Evolutionary conservation across 1,140 invertebrate species (phyloP), one percentile per base, ranked within the genome.

Genomic region (Leptoteleia sp.): DNA sequence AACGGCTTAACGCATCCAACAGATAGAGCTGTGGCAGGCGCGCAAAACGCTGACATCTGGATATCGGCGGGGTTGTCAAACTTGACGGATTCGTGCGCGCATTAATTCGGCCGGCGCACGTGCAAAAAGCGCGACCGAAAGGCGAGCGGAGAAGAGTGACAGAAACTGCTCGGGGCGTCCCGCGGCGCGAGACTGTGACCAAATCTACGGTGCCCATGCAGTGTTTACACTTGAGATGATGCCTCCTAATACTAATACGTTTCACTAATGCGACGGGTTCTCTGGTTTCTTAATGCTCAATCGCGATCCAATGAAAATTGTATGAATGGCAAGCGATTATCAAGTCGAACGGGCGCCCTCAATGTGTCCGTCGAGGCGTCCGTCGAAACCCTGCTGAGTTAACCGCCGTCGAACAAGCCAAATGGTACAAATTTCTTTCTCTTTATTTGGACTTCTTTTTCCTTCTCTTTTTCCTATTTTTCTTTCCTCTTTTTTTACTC

Each of bases 221-320:
- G 88, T 89, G 88, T 89, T 89, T 89, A 89, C 88, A 89, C 88
- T 89, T 81, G 88, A 89, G 86, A 89, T 89, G 87, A 89, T 89
- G 88, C 88, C 76, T 89, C 88, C 87, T 88, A 89, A 89, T 89
- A 86, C 88, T 89, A 89, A 89, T 89, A 86, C 84, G 86, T 79
- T 76, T 50, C 57, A 73, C 70, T 80, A 83, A 84, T 83, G 80
- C 80, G 70, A 62, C 79, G 65, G 73, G 81, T 81, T 82, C 72
- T 76, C 81, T 76, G 78, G 79, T 83, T 84, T 78, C 85, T 89
- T 89, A 89, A 89, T 89, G 88, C 88, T 89, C 88, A 89, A 89
- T 89, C 87, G 88, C 87, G 88, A 89, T 89, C 88, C 88, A 89
- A 89, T 89, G 88, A 89, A 89, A 89, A 88, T 85, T 88, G 82